Percentiles rank a stretch among this genome's conserved stretches.
phyloP scores from a whole-genome alignment of 2,113 vertebrate species.

The Ammospiza nelsoni region DNA sequence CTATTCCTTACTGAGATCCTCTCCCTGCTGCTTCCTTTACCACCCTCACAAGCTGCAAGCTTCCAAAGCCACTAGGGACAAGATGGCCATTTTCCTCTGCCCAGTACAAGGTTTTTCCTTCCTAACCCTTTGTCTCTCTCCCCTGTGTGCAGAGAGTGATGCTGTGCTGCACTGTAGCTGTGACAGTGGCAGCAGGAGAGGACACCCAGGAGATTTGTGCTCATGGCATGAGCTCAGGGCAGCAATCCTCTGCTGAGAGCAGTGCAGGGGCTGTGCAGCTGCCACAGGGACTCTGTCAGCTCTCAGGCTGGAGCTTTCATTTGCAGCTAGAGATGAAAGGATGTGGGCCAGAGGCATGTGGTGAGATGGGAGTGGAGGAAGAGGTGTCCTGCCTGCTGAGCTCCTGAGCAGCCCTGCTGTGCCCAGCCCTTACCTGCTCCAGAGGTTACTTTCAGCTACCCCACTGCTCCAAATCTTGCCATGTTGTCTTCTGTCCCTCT shows the following conservation, averaged over 20 bases:
- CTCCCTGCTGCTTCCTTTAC: neutral
- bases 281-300: neutral
- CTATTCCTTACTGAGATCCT: neutral
- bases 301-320: neutral
- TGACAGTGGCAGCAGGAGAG: neutral
- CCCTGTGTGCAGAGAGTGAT: neutral
- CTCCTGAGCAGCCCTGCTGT: neutral
- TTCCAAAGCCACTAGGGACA: neutral
- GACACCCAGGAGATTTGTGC: neutral
- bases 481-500: fast-evolving
- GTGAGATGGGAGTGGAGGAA: neutral
- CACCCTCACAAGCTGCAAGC: neutral
- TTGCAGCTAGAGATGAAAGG: neutral
- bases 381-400: neutral
- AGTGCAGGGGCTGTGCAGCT: neutral
- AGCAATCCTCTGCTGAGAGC: neutral
- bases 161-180: neutral
- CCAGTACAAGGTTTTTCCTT: neutral
- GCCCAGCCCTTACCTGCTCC: neutral
- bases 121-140: neutral
- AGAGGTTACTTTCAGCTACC: neutral
- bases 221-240: neutral
- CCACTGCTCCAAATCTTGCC: neutral
- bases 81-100: neutral
- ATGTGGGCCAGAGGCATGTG: neutral